Conservation (phyloP, 2,888 invertebrate species). For the Caenorhabditis parvicauda region DNA sequence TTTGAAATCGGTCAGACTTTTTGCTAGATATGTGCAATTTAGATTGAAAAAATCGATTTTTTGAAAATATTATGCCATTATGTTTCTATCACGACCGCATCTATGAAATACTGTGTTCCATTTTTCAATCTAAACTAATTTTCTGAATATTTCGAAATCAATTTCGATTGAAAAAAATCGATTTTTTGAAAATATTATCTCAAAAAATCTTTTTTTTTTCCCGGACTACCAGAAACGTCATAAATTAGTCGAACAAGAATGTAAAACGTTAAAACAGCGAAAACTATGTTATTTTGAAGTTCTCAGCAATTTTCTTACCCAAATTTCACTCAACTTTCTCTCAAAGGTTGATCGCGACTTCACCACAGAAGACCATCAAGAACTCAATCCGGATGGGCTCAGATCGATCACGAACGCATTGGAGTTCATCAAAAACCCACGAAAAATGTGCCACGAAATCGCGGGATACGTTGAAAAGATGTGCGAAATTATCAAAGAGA, state of each 20-base stretch:
- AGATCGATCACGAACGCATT: slow-evolving; percentile 72
- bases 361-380: slow-evolving; percentile 70
- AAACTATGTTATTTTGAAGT: no score
- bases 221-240: no score
- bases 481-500: slow-evolving; percentile 70
- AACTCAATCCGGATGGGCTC: slow-evolving; percentile 76
- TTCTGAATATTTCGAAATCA: background rate
- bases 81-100: no score
- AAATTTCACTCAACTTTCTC: no score
- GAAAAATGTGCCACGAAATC: slow-evolving; percentile 85
- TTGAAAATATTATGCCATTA: background rate
- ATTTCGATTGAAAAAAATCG: background rate
- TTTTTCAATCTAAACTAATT: slow-evolving; percentile 5
- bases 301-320: no score
- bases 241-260: no score
- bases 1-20: no score
- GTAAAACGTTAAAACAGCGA: no score
- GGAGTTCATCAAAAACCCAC: slow-evolving; percentile 87
- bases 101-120: no score
- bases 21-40: no score
- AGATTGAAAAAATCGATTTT: background rate
- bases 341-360: slow-evolving; percentile 55
- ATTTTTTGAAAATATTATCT: no score
- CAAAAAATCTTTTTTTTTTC: no score
- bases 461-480: slow-evolving; percentile 59